phyloP scores from a whole-genome alignment of 1,140 invertebrate genomes.

The Drosophila novamexicana region DNA sequence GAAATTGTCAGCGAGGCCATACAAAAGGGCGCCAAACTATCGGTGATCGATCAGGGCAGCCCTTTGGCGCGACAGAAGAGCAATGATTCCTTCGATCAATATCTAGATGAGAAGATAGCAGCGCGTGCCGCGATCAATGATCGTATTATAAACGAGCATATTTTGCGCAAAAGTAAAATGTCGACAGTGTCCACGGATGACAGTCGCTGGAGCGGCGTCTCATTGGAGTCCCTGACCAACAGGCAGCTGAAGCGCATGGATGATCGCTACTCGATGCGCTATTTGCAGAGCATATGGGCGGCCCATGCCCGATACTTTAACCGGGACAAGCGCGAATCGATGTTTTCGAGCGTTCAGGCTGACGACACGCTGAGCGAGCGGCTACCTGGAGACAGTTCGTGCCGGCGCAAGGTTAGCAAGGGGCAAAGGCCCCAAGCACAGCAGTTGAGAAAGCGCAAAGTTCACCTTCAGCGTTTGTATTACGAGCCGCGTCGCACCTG shows the following conservation, averaged over 20 bases:
- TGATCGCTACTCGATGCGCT: conserved; percentile 1
- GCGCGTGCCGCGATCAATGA: neutral
- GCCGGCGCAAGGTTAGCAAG: neutral
- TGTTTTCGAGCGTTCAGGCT: too few species aligned
- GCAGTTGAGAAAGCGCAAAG: neutral
- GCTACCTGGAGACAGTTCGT: too few species aligned
- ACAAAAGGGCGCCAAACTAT: neutral
- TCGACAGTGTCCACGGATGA: too few species aligned
- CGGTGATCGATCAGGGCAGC: neutral
- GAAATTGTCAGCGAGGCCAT: neutral
- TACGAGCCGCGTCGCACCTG: conserved; percentile 47
- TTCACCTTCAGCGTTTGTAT: conserved; percentile 19
- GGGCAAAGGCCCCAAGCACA: neutral
- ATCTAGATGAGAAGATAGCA: neutral
- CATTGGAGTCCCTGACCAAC: neutral
- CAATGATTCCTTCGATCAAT: neutral
- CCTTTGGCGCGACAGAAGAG: fast-evolving
- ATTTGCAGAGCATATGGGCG: neutral
- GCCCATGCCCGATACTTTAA: conserved; percentile 6
- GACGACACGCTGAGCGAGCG: too few species aligned
- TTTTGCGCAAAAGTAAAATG: neutral
- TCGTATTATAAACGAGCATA: too few species aligned
- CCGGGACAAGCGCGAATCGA: neutral
- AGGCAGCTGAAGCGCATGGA: neutral
- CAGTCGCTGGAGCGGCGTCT: neutral